These are phyloP conservation scores for Lepilemur septentrionalis DNA, from an alignment of 2,797 vertebrate genomes.

Conservation along the genomic window DNA sequence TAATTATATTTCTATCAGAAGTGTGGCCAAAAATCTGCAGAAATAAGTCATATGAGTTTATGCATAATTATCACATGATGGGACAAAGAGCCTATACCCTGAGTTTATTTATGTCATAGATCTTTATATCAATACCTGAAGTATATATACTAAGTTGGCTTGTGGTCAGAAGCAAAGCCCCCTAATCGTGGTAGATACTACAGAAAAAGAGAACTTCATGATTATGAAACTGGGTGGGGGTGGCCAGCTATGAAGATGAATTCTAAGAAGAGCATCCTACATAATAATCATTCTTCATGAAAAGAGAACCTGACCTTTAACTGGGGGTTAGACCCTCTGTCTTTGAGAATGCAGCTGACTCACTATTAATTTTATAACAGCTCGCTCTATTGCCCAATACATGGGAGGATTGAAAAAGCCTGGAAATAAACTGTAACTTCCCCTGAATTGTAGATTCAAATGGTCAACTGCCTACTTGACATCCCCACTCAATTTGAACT, in stretches of 20 bases:
- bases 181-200: background rate
- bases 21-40: background rate
- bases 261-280: background rate
- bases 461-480: background rate
- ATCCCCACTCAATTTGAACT: background rate
- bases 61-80: background rate
- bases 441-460: background rate
- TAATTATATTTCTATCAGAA: conserved; percentile 39
- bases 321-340: background rate
- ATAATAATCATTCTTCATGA: background rate
- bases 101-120: background rate
- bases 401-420: background rate
- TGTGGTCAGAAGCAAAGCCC: background rate
- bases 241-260: background rate
- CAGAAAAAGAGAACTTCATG: background rate
- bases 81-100: background rate
- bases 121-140: background rate
- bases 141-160: background rate
- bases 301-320: background rate
- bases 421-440: background rate
- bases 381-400: background rate
- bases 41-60: background rate
- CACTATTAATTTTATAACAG: background rate
- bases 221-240: background rate
- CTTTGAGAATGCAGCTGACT: background rate